phyloP scores from a whole-genome alignment of 2,888 invertebrate genomes.

The Caenorhabditis imperialis region DNA sequence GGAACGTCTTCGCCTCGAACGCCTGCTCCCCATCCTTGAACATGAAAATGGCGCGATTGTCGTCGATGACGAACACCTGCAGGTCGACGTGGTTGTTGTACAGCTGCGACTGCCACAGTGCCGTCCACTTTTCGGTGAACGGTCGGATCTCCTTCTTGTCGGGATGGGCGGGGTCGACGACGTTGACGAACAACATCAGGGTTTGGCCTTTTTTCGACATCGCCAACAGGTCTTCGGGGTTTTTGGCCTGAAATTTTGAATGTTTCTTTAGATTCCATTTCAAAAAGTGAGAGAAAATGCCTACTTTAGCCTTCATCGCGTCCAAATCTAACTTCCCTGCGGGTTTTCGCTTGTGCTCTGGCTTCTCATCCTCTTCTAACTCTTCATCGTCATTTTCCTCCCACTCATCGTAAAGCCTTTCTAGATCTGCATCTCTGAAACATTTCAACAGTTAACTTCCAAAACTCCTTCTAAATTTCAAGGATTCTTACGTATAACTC shows the following conservation, averaged over 20 bases:
- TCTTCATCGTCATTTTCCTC: conserved; percentile 96
- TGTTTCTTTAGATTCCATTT: not conserved
- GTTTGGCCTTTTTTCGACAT: conserved; percentile 92
- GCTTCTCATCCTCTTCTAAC: conserved; percentile 92
- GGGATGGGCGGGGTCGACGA: conserved; percentile 71
- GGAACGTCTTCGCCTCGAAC: conserved; percentile 73
- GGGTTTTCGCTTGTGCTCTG: conserved; percentile 86
- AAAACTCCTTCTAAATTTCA: not conserved
- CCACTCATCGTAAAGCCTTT: conserved; percentile 88
- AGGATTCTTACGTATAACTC: conserved; percentile 50
- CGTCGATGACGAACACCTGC: conserved; percentile 88
- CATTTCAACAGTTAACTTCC: not conserved
- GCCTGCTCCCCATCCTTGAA: conserved; percentile 91
- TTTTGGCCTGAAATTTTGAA: conserved; percentile 64
- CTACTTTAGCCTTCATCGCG: conserved; percentile 66
- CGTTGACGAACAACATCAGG: conserved; percentile 92
- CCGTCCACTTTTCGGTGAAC: conserved; percentile 83
- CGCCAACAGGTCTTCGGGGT: conserved; percentile 90
- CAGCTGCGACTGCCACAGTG: conserved; percentile 93
- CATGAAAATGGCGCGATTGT: conserved; percentile 93
- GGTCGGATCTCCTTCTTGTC: conserved; percentile 39
- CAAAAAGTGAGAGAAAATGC: not conserved
- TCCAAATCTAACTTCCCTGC: conserved; percentile 85
- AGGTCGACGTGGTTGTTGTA: conserved; percentile 96
- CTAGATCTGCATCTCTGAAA: conserved; percentile 93